phyloP scores from a whole-genome alignment of 2,888 invertebrate species.

The Stenoptilia bipunctidactyla region DNA sequence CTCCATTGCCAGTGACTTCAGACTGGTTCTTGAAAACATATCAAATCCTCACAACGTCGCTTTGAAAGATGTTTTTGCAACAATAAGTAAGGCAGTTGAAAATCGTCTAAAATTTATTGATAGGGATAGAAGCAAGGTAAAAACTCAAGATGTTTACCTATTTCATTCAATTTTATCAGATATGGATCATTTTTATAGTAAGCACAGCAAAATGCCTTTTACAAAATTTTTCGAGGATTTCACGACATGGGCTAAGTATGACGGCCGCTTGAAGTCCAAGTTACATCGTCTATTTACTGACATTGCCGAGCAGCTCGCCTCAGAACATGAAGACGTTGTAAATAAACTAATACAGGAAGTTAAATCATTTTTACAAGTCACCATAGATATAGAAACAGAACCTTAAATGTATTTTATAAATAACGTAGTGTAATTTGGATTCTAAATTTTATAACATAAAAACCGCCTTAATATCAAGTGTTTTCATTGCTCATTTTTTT shows the following conservation, averaged over 20 bases:
- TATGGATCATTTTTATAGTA: slow-evolving; percentile 38
- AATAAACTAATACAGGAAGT: slow-evolving; percentile 35
- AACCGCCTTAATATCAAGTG: too few relatives aligned
- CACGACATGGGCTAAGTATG: slow-evolving; percentile 23
- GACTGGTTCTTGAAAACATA: not conserved
- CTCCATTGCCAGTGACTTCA: not conserved
- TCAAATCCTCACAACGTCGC: not conserved
- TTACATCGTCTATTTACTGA: slow-evolving; percentile 23
- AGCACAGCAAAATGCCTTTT: slow-evolving; percentile 27
- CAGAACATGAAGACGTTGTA: slow-evolving; percentile 23
- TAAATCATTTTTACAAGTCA: slow-evolving; percentile 37
- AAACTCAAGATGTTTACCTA: slow-evolving; percentile 30
- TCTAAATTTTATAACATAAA: too few relatives aligned
- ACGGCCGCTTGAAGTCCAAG: slow-evolving; percentile 17
- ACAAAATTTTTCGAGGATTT: slow-evolving; percentile 27
- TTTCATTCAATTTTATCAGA: slow-evolving; percentile 41
- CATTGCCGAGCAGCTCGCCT: slow-evolving; percentile 16
- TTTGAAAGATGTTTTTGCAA: not conserved
- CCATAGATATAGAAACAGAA: slow-evolving; percentile 33
- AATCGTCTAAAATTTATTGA: slow-evolving; percentile 22
- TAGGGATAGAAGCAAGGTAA: slow-evolving; percentile 13
- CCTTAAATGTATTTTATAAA: too few relatives aligned
- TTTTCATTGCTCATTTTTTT: too few relatives aligned
- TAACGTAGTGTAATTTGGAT: too few relatives aligned
- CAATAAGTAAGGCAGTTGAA: slow-evolving; percentile 23